Base-by-base conservation (phyloP, 2,113 vertebrate genomes). In the Grallaria varia region DNA sequence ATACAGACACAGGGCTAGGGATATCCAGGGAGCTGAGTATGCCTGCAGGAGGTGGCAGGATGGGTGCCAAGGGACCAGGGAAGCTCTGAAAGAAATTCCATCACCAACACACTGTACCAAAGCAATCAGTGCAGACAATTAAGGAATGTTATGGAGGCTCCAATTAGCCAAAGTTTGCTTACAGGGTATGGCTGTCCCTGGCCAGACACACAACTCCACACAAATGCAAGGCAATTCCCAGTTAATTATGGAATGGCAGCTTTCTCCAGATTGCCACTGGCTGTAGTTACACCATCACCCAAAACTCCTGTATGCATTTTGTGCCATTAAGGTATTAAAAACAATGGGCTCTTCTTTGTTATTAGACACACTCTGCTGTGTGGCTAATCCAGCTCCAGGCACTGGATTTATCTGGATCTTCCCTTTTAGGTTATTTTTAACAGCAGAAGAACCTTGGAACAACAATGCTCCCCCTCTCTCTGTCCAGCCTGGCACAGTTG, bases 371-470 rank as follows among this genome's bases (percentile, higher is more conserved):
- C 23, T 35, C 49, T 20, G 47, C 56, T 21, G 49, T 27, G 47
- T 53, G 42, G n/a, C n/a, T n/a, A n/a, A n/a, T n/a, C 30, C 55
- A 16, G 59, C 45, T 69, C 60, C 39, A 30, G 40, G 44, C 69
- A 24, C 30, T 17, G 28, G 6, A 62, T 82, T 74, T 35, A 30
- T 17, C 17, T 0, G 0, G 15, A 14, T 33, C 42, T 56, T 66
- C 18, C 2, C 24, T 60, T 69, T 22, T 45, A 39, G 2, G 14
- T 23, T 73, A 15, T 25, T 81, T 87, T 78, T 44, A 69, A 47
- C 17, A 28, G 4, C 2, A 64, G 16, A 44, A 87, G 11, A 73
- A n/a, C 20, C 35, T 64, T 2, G 50, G 33, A 45, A n/a, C n/a
- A 45, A 59, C 24, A 45, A 6, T 4, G 47, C 13, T 60, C 23